Conservation (phyloP, 1,140 invertebrate genomes). For the Zaprionus lachaisei region DNA sequence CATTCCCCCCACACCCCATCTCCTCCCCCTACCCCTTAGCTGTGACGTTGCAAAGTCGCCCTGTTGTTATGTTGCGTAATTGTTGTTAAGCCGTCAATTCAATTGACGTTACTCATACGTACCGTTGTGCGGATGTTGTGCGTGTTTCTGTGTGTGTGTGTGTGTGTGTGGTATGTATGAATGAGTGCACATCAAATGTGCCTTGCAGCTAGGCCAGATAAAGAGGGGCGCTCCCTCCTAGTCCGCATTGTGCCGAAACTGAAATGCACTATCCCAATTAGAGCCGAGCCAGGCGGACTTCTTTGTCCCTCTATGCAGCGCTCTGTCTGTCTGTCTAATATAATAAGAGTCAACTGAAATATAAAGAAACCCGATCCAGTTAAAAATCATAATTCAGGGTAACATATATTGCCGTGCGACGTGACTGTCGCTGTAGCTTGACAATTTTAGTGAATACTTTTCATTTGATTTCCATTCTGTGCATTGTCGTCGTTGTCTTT, state of each 20-base stretch:
- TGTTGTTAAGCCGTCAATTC: conserved; percentile 78
- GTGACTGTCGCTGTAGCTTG: neutral
- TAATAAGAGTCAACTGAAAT: neutral
- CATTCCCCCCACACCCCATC: conserved; percentile 8
- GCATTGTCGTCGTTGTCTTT: neutral
- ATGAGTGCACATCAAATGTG: conserved; percentile 40
- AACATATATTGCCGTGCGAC: neutral
- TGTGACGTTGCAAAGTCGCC: conserved; percentile 2
- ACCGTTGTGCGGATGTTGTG: conserved; percentile 67
- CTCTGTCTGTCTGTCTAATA: neutral
- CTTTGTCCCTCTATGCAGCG: too few species aligned
- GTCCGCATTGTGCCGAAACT: neutral
- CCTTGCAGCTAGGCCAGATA: conserved; percentile 14
- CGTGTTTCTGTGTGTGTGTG: conserved; percentile 4
- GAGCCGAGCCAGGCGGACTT: neutral
- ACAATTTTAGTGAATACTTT: conserved; percentile 20
- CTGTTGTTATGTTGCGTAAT: conserved; percentile 59
- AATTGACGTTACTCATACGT: conserved; percentile 80
- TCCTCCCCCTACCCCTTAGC: neutral
- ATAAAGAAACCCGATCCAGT: neutral
- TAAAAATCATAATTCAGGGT: neutral
- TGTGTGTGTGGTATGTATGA: conserved; percentile 13
- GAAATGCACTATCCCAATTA: neutral
- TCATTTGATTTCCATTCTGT: conserved; percentile 1
- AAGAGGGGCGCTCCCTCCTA: neutral